phyloP scores from a whole-genome alignment of 2,888 invertebrate genomes.

The Thymelicus lineola region DNA sequence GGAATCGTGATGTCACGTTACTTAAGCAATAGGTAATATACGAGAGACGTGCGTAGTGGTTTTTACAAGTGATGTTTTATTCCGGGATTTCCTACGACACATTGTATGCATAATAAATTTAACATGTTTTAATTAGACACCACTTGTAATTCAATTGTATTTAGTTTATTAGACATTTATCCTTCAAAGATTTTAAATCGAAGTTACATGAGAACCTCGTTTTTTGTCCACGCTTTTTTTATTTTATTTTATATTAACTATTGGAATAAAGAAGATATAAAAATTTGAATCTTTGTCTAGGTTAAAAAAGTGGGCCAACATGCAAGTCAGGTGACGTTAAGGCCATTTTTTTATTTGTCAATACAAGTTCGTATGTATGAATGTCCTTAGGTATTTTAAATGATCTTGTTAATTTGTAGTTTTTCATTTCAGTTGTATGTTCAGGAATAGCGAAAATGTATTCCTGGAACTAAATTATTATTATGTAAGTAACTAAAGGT shows the following conservation, averaged over 20 bases:
- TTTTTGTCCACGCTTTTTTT: background rate
- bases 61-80: background rate
- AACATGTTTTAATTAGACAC: constrained; percentile 4
- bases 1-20: background rate
- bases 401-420: too few species aligned
- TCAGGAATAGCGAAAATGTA: too few species aligned
- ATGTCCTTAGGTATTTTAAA: too few species aligned
- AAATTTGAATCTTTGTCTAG: background rate
- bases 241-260: background rate
- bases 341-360: too few species aligned
- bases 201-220: background rate
- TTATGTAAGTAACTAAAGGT: too few species aligned
- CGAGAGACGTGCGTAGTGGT: background rate
- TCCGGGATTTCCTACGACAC: constrained; percentile 6
- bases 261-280: background rate
- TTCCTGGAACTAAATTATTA: too few species aligned
- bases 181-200: background rate
- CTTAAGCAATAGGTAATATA: background rate
- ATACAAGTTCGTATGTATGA: too few species aligned
- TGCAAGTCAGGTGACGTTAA: too few species aligned
- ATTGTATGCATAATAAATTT: constrained; percentile 6
- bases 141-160: constrained; percentile 10
- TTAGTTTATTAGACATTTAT: background rate
- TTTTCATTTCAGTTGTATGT: too few species aligned
- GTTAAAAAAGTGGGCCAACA: background rate